phyloP scores from a whole-genome alignment of 2,113 vertebrate genomes.

The Tretioscincus oriximinensis region DNA sequence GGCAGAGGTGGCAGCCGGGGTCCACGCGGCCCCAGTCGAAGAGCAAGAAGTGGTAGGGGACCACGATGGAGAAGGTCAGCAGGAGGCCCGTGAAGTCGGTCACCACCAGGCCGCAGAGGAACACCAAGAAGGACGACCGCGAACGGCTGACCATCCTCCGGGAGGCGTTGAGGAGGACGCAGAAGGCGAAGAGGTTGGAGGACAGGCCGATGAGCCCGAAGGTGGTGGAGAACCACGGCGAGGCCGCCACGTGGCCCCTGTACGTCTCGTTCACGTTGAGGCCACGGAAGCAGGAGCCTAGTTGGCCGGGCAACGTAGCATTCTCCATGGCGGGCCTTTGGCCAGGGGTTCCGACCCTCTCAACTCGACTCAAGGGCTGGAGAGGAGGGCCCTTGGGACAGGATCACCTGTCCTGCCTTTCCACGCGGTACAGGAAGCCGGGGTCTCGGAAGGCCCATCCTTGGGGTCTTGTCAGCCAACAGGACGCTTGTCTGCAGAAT shows the following conservation, averaged over 20 bases:
- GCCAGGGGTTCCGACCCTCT: neutral
- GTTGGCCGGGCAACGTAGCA: fast-evolving
- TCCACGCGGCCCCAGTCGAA: slow-evolving; percentile 82
- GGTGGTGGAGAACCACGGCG: slow-evolving; percentile 77
- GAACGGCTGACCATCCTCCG: slow-evolving; percentile 66
- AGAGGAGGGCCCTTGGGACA: neutral
- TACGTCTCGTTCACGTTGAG: slow-evolving; percentile 8
- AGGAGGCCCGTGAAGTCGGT: slow-evolving; percentile 94
- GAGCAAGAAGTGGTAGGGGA: slow-evolving; percentile 76
- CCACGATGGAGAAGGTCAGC: slow-evolving; percentile 83
- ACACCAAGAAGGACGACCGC: slow-evolving; percentile 88
- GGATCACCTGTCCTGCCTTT: neutral
- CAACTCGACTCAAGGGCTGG: neutral
- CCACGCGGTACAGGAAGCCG: too few species aligned
- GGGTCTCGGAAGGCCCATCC: too few species aligned
- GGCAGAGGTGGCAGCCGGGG: slow-evolving; percentile 86
- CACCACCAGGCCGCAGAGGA: slow-evolving; percentile 88
- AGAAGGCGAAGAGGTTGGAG: slow-evolving; percentile 90
- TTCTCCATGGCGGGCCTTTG: slow-evolving; percentile 8
- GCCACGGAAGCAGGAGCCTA: slow-evolving; percentile 57
- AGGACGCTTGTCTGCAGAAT: neutral
- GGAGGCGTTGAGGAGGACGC: slow-evolving; percentile 81
- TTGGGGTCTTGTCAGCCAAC: too few species aligned
- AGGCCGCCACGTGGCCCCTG: slow-evolving; percentile 59
- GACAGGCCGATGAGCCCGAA: slow-evolving; percentile 82